These are phyloP conservation scores for Cottoperca gobio DNA, from an alignment of 2,797 vertebrate species.

Conservation along the genomic window DNA sequence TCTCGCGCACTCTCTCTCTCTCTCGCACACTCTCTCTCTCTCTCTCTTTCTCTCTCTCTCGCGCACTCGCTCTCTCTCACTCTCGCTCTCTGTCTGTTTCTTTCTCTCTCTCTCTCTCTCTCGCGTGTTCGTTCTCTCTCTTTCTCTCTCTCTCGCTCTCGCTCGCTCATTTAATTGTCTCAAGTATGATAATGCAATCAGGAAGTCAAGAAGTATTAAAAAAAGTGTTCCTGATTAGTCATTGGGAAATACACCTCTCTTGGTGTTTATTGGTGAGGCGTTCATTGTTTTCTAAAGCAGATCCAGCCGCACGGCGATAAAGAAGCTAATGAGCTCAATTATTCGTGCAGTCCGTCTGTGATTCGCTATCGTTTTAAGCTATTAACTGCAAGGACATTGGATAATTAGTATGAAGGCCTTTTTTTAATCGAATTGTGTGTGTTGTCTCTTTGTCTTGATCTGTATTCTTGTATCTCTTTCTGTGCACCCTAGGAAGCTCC, in stretches of 20 bases:
- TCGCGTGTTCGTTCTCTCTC: too few relatives aligned
- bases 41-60: too few relatives aligned
- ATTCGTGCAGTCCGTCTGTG: constrained; percentile 46
- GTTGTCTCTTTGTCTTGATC: constrained; percentile 25
- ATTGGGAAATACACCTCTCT: constrained; percentile 32
- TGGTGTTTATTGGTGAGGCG: constrained; percentile 7
- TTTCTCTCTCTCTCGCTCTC: too few relatives aligned
- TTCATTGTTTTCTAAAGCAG: constrained; percentile 30
- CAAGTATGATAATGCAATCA: constrained; percentile 29
- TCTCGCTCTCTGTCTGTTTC: too few relatives aligned
- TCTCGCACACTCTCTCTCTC: too few relatives aligned
- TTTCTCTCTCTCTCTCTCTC: too few relatives aligned
- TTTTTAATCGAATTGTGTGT: constrained; percentile 17
- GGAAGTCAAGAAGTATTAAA: not conserved
- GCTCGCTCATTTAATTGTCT: constrained; percentile 17
- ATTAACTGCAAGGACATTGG: constrained; percentile 59
- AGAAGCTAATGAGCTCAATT: constrained; percentile 47
- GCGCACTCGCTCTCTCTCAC: too few relatives aligned
- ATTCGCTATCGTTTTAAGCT: constrained; percentile 58
- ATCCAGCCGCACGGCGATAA: constrained; percentile 35
- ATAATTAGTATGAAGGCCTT: constrained; percentile 36
- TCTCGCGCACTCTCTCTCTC: too few relatives aligned
- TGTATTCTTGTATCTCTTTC: constrained; percentile 17
- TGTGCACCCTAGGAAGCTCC: constrained; percentile 89
- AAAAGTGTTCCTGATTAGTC: constrained; percentile 12